These are phyloP conservation scores for Pyrgus malvae DNA, from an alignment of 2,888 invertebrate species.

Conservation along the genomic window DNA sequence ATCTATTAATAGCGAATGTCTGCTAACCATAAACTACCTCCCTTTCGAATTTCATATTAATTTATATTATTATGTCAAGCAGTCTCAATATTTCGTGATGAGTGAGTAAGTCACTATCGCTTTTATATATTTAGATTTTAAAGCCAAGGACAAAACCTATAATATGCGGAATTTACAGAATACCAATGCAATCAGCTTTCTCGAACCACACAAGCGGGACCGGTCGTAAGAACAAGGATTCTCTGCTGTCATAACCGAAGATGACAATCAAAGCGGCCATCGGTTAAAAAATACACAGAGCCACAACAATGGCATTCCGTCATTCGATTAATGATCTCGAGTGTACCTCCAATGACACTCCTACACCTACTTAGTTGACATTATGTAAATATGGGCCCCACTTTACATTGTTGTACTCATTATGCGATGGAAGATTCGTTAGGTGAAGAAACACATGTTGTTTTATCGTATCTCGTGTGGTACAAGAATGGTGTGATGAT, in stretches of 20 bases:
- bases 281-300: constrained; percentile 65
- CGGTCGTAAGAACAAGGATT: constrained; percentile 39
- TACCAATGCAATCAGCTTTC: constrained; percentile 10
- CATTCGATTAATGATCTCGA: constrained; percentile 75
- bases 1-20: too few relatives aligned
- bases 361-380: constrained; percentile 80
- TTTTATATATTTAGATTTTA: too few relatives aligned
- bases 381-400: constrained; percentile 79
- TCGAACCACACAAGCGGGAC: constrained; percentile 18
- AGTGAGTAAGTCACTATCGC: too few relatives aligned
- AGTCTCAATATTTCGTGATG: too few relatives aligned
- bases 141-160: too few relatives aligned
- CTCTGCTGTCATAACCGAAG: constrained; percentile 52
- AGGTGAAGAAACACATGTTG: constrained; percentile 82
- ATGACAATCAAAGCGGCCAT: constrained; percentile 45
- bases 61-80: too few relatives aligned
- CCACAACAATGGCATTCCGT: constrained; percentile 74
- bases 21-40: too few relatives aligned
- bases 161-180: too few relatives aligned
- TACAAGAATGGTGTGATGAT: constrained; percentile 44
- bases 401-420: constrained; percentile 80
- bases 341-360: constrained; percentile 62
- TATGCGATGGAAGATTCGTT: constrained; percentile 78
- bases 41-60: too few relatives aligned
- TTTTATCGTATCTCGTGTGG: constrained; percentile 61